Evolutionary conservation across 1,140 invertebrate genomes (phyloP).

Genomic region (Muscidifurax raptorellus): DNA sequence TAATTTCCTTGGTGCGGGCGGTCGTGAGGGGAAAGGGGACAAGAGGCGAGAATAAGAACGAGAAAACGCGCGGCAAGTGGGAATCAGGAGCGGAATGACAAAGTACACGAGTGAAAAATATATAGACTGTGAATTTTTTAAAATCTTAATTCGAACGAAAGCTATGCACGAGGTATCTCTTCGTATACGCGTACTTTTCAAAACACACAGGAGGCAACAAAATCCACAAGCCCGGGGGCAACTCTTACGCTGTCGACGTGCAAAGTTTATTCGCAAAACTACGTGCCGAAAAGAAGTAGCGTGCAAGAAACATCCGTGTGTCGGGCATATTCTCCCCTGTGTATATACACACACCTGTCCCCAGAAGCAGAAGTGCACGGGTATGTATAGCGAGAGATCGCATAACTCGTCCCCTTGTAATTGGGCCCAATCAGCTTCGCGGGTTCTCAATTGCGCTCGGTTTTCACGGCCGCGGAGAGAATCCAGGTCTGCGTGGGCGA

Average conservation of each 20-base stretch:
- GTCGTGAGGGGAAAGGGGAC: conserved; percentile 58
- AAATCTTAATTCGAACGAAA: background rate
- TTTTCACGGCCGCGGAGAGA: background rate
- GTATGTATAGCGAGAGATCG: background rate
- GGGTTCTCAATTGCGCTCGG: conserved; percentile 14
- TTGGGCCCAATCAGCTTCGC: conserved; percentile 69
- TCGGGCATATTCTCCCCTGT: background rate
- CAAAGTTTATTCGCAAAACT: conserved; percentile 10
- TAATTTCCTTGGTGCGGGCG: conserved; percentile 71
- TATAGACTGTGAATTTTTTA: no score
- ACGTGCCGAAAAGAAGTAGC: background rate
- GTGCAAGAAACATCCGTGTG: background rate
- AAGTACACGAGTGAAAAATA: no score
- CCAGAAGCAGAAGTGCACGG: background rate
- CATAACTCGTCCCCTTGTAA: conserved; percentile 59
- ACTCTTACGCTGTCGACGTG: conserved; percentile 47
- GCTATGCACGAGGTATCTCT: conserved; percentile 39
- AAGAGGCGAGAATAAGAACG: conserved; percentile 17
- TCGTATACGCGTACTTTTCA: conserved; percentile 61
- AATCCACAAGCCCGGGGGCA: background rate
- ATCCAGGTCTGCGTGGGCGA: background rate
- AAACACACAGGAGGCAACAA: background rate
- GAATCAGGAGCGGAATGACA: no score
- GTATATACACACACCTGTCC: background rate
- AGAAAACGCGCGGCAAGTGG: no score